These are phyloP conservation scores for Drosophila chauvacae DNA, from an alignment of 1,140 invertebrate species.

Conservation along the genomic window DNA sequence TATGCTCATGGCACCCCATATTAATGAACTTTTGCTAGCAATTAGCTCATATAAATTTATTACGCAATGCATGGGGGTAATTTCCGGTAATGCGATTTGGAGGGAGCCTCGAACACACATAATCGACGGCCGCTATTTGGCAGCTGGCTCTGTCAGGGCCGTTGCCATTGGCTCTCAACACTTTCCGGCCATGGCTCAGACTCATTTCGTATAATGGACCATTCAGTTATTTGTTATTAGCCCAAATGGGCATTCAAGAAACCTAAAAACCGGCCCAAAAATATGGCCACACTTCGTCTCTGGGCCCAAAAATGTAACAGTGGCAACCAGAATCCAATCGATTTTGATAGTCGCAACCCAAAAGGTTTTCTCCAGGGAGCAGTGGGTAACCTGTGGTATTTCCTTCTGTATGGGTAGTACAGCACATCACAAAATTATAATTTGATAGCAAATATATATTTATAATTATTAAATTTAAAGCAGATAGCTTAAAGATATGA, in stretches of 20 bases:
- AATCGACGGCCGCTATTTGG: constrained; percentile 23
- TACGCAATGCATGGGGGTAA: constrained; percentile 44
- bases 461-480: too few species aligned
- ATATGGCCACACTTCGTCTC: constrained; percentile 16
- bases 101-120: constrained; percentile 5
- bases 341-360: constrained; percentile 61
- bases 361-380: constrained; percentile 35
- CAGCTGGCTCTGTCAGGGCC: constrained; percentile 26
- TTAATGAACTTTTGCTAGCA: constrained; percentile 57
- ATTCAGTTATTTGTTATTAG: constrained; percentile 78
- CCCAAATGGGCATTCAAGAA: constrained; percentile 71
- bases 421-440: background rate
- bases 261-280: constrained; percentile 36
- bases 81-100: constrained; percentile 41
- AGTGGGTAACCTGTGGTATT: constrained; percentile 1
- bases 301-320: constrained; percentile 5
- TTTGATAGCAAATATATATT: too few species aligned
- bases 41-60: constrained; percentile 57
- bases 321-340: constrained; percentile 64
- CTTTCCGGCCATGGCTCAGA: constrained; percentile 33
- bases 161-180: constrained; percentile 47
- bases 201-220: constrained; percentile 65
- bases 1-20: constrained; percentile 40
- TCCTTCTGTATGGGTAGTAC: constrained; percentile 4
- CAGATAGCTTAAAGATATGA: background rate